Evolutionary conservation across 1,140 invertebrate species (phyloP), one percentile per base, ranked within the genome.

Genomic region (Druon quercuslanigerum): DNA sequence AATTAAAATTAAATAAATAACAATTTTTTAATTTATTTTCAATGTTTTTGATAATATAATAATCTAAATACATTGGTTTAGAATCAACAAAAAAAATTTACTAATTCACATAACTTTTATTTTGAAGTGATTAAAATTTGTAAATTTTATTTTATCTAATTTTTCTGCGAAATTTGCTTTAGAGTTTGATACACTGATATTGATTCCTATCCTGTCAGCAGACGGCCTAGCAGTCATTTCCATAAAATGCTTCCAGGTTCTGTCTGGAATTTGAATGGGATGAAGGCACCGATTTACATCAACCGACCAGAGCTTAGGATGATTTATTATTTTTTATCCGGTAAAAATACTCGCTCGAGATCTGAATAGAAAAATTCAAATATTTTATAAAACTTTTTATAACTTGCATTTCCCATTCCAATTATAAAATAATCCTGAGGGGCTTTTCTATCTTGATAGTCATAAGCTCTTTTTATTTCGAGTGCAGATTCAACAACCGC

Each of bases 181-280:
- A 16, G 33, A 66, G 57, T 66, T 66, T 66, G 57, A 66, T 66
- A 66, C 57, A 33, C 20, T 66, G 57, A 66, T 66, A 66, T 66
- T 66, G 57, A 66, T 66, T 66, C 25, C 57, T 6, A 33, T 66
- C 57, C 57, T 33, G 16, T 66, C 57, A 33, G 33, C 57, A 14
- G 57, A 66, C 33, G 57, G 25, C 16, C 57, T 66, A 11, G 57
- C 57, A 66, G 57, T 66, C 25, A 66, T 66, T 66, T 66, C 57
- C 57, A 66, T 66, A 66, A 66, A 66, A 40, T 40, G 57, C 25
- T 66, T 66, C 33, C 33, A 60, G 57, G 25, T 60, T 60, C 25
- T 60, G 57, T 60, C 57, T 60, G 57, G 57, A 60, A 60, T 60
- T 25, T 60, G 57, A 60, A 60, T 60, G 57, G 12, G 57, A 60